These are phyloP conservation scores for Carollia perspicillata DNA, from an alignment of 2,113 vertebrate genomes.

Conservation along the genomic window DNA sequence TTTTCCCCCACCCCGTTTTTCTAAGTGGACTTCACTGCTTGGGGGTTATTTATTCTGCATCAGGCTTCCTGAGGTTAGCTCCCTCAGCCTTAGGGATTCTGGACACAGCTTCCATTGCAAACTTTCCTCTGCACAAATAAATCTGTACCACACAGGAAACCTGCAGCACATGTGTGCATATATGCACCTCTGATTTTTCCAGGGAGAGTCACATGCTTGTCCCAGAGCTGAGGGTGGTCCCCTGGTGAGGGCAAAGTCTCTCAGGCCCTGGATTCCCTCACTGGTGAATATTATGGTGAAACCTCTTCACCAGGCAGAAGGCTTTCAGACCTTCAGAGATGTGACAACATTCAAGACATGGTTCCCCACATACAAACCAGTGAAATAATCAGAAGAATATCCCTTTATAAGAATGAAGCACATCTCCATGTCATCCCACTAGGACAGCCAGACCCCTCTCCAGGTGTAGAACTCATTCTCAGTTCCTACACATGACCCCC, in stretches of 20 bases:
- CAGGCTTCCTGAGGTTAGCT: constrained; percentile 39
- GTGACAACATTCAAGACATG: neutral
- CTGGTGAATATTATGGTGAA: neutral
- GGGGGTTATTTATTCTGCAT: constrained; percentile 54
- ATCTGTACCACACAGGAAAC: constrained; percentile 44
- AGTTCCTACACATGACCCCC: neutral
- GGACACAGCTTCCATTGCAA: constrained; percentile 7
- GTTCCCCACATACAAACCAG: neutral
- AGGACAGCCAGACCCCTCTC: neutral
- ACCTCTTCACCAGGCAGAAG: neutral
- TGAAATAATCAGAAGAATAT: neutral
- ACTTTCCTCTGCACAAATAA: constrained; percentile 5
- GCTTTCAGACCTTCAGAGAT: neutral
- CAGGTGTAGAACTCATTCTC: neutral
- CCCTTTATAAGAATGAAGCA: neutral
- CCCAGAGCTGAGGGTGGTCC: constrained; percentile 26
- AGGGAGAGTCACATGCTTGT: constrained; percentile 51
- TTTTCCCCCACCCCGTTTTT: neutral
- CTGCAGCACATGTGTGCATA: neutral
- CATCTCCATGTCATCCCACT: neutral
- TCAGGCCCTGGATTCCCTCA: neutral
- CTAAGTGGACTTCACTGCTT: neutral
- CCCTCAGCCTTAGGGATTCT: neutral
- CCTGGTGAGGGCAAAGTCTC: neutral
- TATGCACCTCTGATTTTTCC: neutral